Conservation (phyloP, 2,113 vertebrate species). For the Galeopterus variegatus region DNA sequence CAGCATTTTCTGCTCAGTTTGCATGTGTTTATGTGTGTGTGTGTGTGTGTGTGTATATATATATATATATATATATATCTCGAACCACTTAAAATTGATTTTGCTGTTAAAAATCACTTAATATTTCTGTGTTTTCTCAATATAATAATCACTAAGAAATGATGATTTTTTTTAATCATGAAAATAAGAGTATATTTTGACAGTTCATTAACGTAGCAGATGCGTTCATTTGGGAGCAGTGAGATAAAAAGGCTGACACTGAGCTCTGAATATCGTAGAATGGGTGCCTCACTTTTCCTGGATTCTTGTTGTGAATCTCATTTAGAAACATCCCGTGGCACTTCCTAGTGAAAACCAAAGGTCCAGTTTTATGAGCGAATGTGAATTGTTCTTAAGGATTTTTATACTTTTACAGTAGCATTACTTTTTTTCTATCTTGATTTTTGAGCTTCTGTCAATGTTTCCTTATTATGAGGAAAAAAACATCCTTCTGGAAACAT, state of each 20-base stretch:
- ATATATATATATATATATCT: background rate
- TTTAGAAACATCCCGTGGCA: background rate
- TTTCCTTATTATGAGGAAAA: background rate
- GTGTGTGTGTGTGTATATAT: background rate
- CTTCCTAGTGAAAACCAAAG: background rate
- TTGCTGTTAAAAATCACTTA: slow-evolving; percentile 10
- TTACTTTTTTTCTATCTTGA: background rate
- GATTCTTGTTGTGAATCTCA: background rate
- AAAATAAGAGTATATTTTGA: background rate
- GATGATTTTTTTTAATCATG: background rate
- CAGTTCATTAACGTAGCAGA: background rate
- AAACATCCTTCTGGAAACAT: background rate
- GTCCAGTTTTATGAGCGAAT: background rate
- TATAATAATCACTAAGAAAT: background rate
- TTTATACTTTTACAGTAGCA: background rate
- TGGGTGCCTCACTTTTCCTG: background rate
- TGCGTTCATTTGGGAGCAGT: background rate
- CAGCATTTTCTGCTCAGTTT: slow-evolving; percentile 35
- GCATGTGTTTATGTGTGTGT: background rate
- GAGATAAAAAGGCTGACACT: background rate
- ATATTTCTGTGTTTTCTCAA: background rate
- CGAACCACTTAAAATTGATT: background rate
- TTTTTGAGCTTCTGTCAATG: background rate
- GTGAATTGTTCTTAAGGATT: background rate
- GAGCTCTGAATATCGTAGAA: background rate